Evolutionary conservation across 92 coral and sea anemone species (phyloP), one percentile per base, ranked within the genome.

Genomic region (Epizoanthus illoricatus): DNA sequence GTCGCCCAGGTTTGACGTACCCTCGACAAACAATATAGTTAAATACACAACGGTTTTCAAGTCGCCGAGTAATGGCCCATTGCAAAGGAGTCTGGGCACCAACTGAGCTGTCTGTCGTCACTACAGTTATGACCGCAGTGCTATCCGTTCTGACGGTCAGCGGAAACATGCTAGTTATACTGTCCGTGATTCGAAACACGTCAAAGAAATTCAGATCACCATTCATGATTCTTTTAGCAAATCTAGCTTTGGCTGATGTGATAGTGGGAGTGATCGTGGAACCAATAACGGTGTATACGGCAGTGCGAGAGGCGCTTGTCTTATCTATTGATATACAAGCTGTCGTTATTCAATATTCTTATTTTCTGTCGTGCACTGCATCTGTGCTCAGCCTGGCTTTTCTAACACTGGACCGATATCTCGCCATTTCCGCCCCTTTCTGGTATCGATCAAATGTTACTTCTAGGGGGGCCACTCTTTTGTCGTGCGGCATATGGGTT

Each of bases 301-400:
- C 56, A 4, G 24, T 11, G 15, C 41, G 57, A 41, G 78, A 73
- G 9, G 78, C 63, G 16, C 16, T 39, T 3, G 49, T 12, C 47
- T 18, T 16, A 0, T 17, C 20, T 15, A 47, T 71, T 43, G 2
- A 17, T 20, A 43, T 24, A 3, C 24, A 7, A 47, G 16, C 20
- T 21, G 19, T 23, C 19, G 5, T 41, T 16, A 39, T 85, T 74
- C 84, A 78, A 17, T 39, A 69, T 49, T 65, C 85, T 5, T 86
- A 80, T 65, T 86, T 86, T 71, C 66, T 86, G 3, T 86, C 89
- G 21, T 80, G 85, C 63, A 79, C 84, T 4, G 89, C 89, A 3
- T 78, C 85, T 19, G 78, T 86, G 3, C 81, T 86, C 13, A 79
- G 81, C 33, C 57, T 86, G 12, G 73, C 89, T 11, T 36, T 79